phyloP scores from a whole-genome alignment of 2,113 vertebrate species.

The Taxidea taxus region DNA sequence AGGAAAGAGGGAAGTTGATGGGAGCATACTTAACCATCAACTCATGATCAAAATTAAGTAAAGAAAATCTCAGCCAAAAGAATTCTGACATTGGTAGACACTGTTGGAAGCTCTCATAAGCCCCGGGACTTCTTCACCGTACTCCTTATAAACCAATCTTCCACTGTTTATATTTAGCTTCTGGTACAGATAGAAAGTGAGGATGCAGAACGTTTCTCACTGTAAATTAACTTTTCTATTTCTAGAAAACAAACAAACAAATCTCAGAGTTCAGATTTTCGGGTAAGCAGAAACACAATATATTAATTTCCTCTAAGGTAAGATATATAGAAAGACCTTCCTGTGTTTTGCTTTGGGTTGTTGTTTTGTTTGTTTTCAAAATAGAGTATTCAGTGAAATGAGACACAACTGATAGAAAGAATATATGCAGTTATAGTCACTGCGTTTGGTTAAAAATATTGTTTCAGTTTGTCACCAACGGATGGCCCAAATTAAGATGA shows the following conservation, averaged over 20 bases:
- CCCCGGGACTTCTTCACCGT: neutral
- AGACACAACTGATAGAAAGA: neutral
- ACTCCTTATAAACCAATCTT: neutral
- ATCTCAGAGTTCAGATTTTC: neutral
- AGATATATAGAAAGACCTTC: neutral
- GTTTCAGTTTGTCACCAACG: neutral
- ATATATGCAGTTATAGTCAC: neutral
- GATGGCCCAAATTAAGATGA: neutral
- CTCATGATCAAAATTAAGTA: neutral
- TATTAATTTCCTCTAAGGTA: neutral
- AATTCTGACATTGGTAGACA: neutral
- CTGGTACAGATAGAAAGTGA: neutral
- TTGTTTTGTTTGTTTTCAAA: neutral
- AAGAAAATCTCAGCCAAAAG: neutral
- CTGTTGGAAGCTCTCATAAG: neutral
- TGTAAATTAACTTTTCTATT: neutral
- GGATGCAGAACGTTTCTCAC: neutral
- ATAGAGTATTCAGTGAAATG: neutral
- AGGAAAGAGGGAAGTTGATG: neutral
- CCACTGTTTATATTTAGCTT: neutral
- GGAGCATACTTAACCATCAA: neutral
- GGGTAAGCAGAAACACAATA: neutral
- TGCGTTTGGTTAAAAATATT: neutral
- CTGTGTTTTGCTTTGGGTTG: neutral
- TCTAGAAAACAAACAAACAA: neutral